Percentiles rank a stretch among this genome's conserved stretches.
Conservation (phyloP, 1,140 invertebrate species). For the Zaprionus vittiger region DNA sequence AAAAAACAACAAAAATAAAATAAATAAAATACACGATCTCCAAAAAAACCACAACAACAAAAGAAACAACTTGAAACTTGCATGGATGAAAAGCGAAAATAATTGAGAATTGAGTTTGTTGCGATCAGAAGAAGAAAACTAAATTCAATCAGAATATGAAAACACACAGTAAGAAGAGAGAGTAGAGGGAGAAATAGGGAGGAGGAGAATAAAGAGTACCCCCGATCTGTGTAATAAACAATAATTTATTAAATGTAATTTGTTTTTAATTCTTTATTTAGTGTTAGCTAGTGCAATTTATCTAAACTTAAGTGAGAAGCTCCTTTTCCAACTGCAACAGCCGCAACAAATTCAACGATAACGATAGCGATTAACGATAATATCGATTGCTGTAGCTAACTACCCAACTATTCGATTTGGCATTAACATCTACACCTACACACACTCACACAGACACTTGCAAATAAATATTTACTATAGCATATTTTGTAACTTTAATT, state of each 20-base stretch:
- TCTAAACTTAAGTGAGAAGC: conserved; percentile 64
- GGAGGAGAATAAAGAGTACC: background rate
- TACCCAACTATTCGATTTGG: conserved; percentile 56
- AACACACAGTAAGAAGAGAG: background rate
- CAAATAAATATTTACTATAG: conserved; percentile 41
- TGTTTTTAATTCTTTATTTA: conserved; percentile 83
- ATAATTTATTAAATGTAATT: conserved; percentile 80
- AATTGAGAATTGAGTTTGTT: conserved; percentile 38
- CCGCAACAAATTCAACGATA: conserved; percentile 15
- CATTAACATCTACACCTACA: conserved; percentile 58
- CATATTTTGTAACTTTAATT: conserved; percentile 73
- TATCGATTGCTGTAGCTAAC: conserved; percentile 22
- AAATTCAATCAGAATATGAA: conserved; percentile 12
- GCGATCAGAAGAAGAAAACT: conserved; percentile 7
- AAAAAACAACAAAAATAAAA: conserved; percentile 50
- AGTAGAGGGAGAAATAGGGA: conserved; percentile 14
- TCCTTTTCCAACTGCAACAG: conserved; percentile 21
- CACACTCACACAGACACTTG: conserved; percentile 24
- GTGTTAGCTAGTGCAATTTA: conserved; percentile 84
- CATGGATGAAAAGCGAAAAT: background rate
- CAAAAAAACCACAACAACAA: conserved; percentile 53
- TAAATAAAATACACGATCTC: conserved; percentile 67
- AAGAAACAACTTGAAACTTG: conserved; percentile 38
- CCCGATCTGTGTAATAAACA: conserved; percentile 52
- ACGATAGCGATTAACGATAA: conserved; percentile 13